A percentile compares a stretch with the other conserved stretches of the same genome.
These are phyloP conservation scores for Drosophila pseudotalamancana DNA, from an alignment of 2,888 invertebrate genomes.

Conservation along the genomic window DNA sequence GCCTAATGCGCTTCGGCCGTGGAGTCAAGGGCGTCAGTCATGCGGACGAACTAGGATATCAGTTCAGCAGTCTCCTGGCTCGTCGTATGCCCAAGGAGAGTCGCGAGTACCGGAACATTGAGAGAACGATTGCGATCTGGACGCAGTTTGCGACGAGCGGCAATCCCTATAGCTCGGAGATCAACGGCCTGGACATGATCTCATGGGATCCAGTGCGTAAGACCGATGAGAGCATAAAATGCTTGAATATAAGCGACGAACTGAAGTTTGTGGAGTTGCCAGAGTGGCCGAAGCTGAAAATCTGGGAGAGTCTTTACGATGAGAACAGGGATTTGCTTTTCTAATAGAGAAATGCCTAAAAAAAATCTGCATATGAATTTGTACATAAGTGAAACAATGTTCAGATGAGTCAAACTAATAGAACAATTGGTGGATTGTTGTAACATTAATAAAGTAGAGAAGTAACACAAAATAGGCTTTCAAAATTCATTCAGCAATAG, in stretches of 20 bases:
- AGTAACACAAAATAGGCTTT: conserved; percentile 30
- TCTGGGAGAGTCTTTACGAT: conserved; percentile 80
- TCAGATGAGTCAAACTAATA: conserved; percentile 2
- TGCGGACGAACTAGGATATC: conserved; percentile 82
- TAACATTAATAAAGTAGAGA: not conserved
- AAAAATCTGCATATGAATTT: not conserved
- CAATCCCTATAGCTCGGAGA: conserved; percentile 77
- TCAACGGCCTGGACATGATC: conserved; percentile 72
- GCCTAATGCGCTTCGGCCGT: conserved; percentile 78
- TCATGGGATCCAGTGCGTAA: conserved; percentile 78
- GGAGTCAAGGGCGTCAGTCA: conserved; percentile 82
- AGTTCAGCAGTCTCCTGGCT: conserved; percentile 73
- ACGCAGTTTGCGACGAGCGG: conserved; percentile 81
- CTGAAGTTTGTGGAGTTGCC: conserved; percentile 79
- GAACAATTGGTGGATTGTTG: conserved; percentile 1
- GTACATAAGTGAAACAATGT: not conserved
- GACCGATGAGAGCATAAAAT: conserved; percentile 71
- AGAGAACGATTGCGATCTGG: conserved; percentile 80
- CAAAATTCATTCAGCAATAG: conserved; percentile 19
- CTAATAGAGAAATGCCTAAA: conserved; percentile 7
- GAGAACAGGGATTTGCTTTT: conserved; percentile 67
- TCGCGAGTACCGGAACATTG: conserved; percentile 80
- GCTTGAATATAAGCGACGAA: conserved; percentile 82
- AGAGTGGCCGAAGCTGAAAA: conserved; percentile 75
- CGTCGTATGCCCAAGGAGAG: conserved; percentile 72